Conservation (phyloP, 2,797 vertebrate genomes). For the Coccyzus lansbergi region DNA sequence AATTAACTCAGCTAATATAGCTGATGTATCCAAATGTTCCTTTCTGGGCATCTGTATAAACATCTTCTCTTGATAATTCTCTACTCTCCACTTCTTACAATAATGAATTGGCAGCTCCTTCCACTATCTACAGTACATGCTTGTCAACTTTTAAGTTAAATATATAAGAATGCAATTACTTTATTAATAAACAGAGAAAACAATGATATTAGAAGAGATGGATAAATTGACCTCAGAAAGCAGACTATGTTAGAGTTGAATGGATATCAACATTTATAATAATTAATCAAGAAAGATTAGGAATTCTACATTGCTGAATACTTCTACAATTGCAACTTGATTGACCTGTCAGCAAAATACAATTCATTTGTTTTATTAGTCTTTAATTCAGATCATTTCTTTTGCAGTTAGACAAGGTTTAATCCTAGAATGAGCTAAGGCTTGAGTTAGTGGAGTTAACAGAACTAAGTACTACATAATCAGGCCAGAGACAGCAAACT, state of each 20-base stretch:
- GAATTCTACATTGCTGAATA: background rate
- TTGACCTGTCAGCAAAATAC: background rate
- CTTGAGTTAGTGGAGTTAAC: background rate
- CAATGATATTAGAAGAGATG: background rate
- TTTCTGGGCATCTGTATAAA: slow-evolving; percentile 15
- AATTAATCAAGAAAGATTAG: background rate
- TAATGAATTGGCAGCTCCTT: slow-evolving; percentile 14
- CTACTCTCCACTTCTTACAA: background rate
- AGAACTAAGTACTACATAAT: background rate
- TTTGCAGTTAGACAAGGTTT: background rate
- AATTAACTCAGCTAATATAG: slow-evolving; percentile 41
- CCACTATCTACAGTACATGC: background rate
- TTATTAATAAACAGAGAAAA: background rate
- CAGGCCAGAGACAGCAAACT: background rate
- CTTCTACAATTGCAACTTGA: background rate
- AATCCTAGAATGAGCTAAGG: background rate
- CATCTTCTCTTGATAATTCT: slow-evolving; percentile 18
- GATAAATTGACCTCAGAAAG: background rate
- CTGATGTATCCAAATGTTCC: slow-evolving; percentile 1
- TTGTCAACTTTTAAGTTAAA: slow-evolving; percentile 8
- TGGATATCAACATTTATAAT: background rate
- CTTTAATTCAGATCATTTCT: background rate
- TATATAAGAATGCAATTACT: background rate
- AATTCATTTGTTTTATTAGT: background rate
- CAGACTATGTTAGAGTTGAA: background rate